A percentile compares a stretch with the other conserved stretches of the same genome.
These are phyloP conservation scores for Euphonia xanthogaster DNA, from an alignment of 2,797 vertebrate genomes.

Conservation along the genomic window DNA sequence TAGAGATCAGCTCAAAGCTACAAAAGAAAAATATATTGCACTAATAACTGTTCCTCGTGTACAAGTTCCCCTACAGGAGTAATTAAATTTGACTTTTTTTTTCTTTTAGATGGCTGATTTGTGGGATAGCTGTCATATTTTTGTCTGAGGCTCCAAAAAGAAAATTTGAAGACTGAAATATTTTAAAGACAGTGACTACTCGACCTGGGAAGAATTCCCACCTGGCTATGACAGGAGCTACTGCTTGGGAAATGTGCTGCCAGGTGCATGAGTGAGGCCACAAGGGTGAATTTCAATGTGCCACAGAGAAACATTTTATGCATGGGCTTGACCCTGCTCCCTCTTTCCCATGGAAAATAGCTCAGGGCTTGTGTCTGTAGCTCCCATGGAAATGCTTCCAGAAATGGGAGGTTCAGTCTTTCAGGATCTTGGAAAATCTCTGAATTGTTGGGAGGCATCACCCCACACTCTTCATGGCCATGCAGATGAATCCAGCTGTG, in stretches of 20 bases:
- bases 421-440: not conserved
- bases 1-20: conserved; percentile 67
- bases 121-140: conserved; percentile 46
- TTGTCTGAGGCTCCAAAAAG: not conserved
- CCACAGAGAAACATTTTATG: not conserved
- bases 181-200: not conserved
- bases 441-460: not conserved
- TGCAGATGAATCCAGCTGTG: not conserved
- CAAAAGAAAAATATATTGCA: conserved; percentile 52
- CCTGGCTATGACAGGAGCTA: not conserved
- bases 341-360: not conserved
- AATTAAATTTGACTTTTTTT: conserved; percentile 57
- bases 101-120: conserved; percentile 24
- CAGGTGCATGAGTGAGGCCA: not conserved
- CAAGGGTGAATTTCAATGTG: not conserved
- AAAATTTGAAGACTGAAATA: not conserved
- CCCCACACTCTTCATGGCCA: not conserved
- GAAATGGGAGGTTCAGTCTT: not conserved
- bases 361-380: not conserved
- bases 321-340: not conserved
- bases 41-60: conserved; percentile 64
- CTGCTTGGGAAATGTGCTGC: rapidly evolving
- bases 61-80: conserved; percentile 55
- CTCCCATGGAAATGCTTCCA: not conserved
- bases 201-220: not conserved